Evolutionary conservation across 2,888 invertebrate species (phyloP).

Genomic region (Synergus umbraculus): DNA sequence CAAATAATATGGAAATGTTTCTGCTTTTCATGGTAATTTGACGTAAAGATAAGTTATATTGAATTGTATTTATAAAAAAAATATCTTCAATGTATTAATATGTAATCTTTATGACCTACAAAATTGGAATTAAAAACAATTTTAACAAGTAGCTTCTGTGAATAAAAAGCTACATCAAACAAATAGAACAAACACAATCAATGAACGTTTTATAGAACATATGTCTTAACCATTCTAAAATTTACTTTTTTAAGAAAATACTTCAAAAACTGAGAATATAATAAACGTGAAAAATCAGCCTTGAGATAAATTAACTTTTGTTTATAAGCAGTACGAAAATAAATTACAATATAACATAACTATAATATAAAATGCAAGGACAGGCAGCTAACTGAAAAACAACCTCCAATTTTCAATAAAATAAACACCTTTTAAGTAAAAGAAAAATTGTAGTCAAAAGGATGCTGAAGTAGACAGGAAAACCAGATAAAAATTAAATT

Average conservation of each 20-base stretch:
- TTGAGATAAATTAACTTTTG: slow-evolving; percentile 25
- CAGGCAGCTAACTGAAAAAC: slow-evolving; percentile 14
- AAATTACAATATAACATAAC: slow-evolving; percentile 12
- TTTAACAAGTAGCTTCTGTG: background rate
- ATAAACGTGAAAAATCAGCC: background rate
- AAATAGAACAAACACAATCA: background rate
- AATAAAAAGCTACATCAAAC: background rate
- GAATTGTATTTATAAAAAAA: background rate
- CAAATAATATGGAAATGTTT: background rate
- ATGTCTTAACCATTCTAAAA: background rate
- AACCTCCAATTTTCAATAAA: slow-evolving; percentile 1
- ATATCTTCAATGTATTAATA: background rate
- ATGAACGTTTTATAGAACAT: background rate
- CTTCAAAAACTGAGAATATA: background rate
- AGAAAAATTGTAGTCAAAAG: background rate
- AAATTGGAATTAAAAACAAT: background rate
- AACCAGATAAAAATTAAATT: background rate
- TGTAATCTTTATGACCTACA: background rate
- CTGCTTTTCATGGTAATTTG: background rate
- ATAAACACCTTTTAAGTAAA: background rate
- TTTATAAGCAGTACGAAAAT: slow-evolving; percentile 4
- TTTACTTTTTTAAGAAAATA: background rate
- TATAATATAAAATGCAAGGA: slow-evolving; percentile 21
- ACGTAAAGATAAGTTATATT: no score
- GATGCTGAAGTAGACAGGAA: background rate